Conservation (phyloP, 2,888 invertebrate genomes). For the Poecilobothrus nobilitatus region DNA sequence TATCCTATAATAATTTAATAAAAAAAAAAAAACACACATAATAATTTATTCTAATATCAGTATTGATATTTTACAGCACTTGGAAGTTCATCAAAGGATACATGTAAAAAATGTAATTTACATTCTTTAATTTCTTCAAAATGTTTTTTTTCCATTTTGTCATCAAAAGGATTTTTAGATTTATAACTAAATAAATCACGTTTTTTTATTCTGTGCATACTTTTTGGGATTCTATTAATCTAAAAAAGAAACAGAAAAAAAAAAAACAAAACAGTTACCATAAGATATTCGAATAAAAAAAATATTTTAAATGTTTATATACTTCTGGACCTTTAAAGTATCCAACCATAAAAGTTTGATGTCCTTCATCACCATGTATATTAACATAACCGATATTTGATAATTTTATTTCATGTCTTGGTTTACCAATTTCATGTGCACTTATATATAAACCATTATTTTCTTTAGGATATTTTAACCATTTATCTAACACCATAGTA, state of each 20-base stretch:
- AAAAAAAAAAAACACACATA: no score
- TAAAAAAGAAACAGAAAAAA: not conserved
- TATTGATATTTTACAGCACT: not conserved
- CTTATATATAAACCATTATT: conserved; percentile 82
- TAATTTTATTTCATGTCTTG: conserved; percentile 71
- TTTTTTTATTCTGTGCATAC: not conserved
- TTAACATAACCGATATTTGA: conserved; percentile 79
- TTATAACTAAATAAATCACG: not conserved
- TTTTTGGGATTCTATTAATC: not conserved
- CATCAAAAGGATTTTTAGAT: not conserved
- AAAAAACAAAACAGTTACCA: no score
- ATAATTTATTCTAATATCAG: not conserved
- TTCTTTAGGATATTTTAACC: conserved; percentile 63
- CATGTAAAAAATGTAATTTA: conserved; percentile 6
- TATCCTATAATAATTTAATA: conserved; percentile 55
- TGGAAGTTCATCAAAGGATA: not conserved
- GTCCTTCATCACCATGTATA: conserved; percentile 65
- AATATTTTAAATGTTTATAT: conserved; percentile 25
- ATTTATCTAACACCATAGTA: conserved; percentile 64
- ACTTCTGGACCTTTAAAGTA: conserved; percentile 66
- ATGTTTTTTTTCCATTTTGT: not conserved
- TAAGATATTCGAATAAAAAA: no score
- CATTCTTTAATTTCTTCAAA: not conserved
- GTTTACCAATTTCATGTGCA: conserved; percentile 62
- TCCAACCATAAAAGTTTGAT: conserved; percentile 87